A percentile compares a stretch with the other conserved stretches of the same genome.
Conservation (phyloP, 2,113 vertebrate genomes). For the Chauna torquata region DNA sequence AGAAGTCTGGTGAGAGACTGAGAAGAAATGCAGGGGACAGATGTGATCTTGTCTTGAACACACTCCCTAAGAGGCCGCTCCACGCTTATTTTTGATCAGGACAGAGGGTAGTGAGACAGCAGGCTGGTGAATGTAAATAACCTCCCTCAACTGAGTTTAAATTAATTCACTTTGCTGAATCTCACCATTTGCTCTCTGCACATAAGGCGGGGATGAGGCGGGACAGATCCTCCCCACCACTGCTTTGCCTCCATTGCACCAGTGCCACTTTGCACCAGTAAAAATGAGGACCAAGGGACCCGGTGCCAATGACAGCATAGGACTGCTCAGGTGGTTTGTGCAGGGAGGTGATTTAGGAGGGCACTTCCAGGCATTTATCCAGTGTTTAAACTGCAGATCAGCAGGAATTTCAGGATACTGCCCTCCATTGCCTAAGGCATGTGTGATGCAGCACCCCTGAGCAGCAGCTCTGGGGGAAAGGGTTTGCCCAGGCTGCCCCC, state of each 20-base stretch:
- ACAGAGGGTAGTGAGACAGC: neutral
- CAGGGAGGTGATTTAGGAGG: neutral
- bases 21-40: neutral
- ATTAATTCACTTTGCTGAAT: neutral
- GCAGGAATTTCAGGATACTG: neutral
- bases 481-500: neutral
- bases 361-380: neutral
- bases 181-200: too few relatives aligned
- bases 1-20: neutral
- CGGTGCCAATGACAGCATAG: fast-evolving
- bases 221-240: neutral
- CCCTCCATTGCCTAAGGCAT: fast-evolving
- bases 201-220: fast-evolving
- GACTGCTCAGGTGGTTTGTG: neutral
- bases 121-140: neutral
- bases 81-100: neutral
- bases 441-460: neutral
- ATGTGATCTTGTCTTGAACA: neutral
- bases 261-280: neutral
- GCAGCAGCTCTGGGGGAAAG: too few relatives aligned
- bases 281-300: neutral
- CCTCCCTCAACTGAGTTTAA: neutral
- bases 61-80: neutral
- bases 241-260: fast-evolving
- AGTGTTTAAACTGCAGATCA: neutral